These are phyloP conservation scores for Sebastes schlegelii DNA, from an alignment of 2,113 vertebrate species.

Conservation along the genomic window DNA sequence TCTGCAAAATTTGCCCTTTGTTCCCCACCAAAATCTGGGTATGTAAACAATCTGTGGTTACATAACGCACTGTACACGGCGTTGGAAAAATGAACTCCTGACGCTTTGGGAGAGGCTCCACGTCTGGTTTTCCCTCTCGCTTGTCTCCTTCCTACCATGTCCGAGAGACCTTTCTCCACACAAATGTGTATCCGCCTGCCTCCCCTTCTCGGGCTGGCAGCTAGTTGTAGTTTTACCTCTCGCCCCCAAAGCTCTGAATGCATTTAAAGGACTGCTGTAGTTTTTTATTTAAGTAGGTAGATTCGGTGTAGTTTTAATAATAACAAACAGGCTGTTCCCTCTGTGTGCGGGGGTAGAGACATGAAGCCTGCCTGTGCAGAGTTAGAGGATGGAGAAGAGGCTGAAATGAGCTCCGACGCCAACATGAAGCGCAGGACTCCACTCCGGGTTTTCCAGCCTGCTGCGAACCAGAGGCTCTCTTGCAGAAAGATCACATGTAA, in stretches of 20 bases:
- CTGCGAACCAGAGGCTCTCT: constrained; percentile 86
- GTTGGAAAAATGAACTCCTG: constrained; percentile 63
- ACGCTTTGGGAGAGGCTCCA: constrained; percentile 54
- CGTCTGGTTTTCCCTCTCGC: constrained; percentile 79
- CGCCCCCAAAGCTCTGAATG: constrained; percentile 30
- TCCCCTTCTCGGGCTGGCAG: constrained; percentile 58
- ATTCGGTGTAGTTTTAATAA: constrained; percentile 36
- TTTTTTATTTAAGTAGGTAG: constrained; percentile 23
- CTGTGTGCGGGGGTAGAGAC: constrained; percentile 21
- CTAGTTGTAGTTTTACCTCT: constrained; percentile 43
- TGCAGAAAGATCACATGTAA: constrained; percentile 93
- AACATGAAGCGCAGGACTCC: constrained; percentile 76
- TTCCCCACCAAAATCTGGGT: constrained; percentile 56
- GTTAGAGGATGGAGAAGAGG: constrained; percentile 24
- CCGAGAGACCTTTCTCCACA: constrained; percentile 70
- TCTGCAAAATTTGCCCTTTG: constrained; percentile 62
- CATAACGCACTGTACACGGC: constrained; percentile 74
- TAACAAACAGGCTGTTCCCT: constrained; percentile 17
- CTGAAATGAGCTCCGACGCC: constrained; percentile 38
- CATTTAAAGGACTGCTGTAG: constrained; percentile 53
- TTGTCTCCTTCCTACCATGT: constrained; percentile 67
- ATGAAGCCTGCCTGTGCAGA: constrained; percentile 28
- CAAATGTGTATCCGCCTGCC: constrained; percentile 63
- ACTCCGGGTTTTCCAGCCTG: constrained; percentile 88
- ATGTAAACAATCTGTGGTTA: constrained; percentile 84